Conservation (phyloP, 2,113 vertebrate genomes). For the Leptocoma aspasia region DNA sequence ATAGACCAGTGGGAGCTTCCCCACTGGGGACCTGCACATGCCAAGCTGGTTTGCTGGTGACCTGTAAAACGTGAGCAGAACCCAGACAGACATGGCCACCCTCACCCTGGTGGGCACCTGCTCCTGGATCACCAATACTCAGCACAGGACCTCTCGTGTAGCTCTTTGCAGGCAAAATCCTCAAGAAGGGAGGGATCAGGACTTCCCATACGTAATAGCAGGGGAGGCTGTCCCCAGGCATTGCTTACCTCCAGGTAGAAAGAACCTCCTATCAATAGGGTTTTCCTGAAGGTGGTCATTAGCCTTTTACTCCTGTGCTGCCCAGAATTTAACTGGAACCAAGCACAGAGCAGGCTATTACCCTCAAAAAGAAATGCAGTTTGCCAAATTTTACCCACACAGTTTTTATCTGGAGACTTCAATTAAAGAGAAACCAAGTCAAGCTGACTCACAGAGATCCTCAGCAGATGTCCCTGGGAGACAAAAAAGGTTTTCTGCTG, state of each 20-base stretch:
- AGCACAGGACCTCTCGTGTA: neutral
- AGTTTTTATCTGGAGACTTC: neutral
- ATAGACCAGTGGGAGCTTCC: neutral
- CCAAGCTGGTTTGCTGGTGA: neutral
- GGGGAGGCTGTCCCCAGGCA: neutral
- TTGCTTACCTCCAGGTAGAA: neutral
- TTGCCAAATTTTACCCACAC: neutral
- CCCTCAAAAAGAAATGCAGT: neutral
- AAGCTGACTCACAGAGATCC: neutral
- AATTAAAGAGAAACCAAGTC: neutral
- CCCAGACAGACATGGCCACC: neutral
- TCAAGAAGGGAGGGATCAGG: neutral
- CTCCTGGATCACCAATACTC: neutral
- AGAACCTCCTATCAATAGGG: neutral
- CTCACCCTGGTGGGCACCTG: accelerated
- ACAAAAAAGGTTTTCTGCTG: neutral
- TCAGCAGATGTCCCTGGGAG: neutral
- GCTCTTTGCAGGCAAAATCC: neutral
- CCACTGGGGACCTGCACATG: neutral
- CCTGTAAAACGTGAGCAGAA: accelerated
- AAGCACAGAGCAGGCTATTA: neutral
- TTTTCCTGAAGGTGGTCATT: neutral
- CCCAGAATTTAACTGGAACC: neutral
- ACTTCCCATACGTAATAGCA: neutral
- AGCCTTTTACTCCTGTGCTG: neutral